Conservation (phyloP, 53 echinoderm and acorn worm species). For the Echinarachnius parma region DNA sequence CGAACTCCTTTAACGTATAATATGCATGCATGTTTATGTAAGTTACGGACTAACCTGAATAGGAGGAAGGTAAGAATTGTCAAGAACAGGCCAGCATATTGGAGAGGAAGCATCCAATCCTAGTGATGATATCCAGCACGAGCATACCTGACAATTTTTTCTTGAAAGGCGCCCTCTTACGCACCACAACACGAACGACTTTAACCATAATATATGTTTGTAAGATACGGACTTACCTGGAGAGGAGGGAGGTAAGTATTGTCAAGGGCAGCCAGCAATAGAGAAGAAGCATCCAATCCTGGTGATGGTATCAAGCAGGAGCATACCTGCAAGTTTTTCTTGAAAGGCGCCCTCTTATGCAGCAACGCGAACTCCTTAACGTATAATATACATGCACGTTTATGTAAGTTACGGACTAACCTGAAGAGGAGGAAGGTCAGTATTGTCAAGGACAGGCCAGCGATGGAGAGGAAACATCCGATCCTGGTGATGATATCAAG, state of each 20-base stretch:
- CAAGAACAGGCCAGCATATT: slow-evolving; percentile 33
- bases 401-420: slow-evolving; percentile 24
- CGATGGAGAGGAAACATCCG: slow-evolving; percentile 41
- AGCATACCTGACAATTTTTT: too few species aligned
- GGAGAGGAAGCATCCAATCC: slow-evolving; percentile 43
- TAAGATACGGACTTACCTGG: slow-evolving; percentile 38
- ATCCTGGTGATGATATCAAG: slow-evolving; percentile 40
- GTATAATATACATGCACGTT: too few species aligned
- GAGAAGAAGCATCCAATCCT: slow-evolving; percentile 46
- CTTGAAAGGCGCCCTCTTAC: too few species aligned
- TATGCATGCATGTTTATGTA: too few species aligned
- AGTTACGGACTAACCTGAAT: slow-evolving; percentile 41
- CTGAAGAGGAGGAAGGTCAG: slow-evolving; percentile 41
- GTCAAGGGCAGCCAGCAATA: slow-evolving; percentile 36
- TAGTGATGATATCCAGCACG: slow-evolving; percentile 30
- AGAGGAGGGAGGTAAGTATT: slow-evolving; percentile 29
- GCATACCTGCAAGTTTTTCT: too few species aligned
- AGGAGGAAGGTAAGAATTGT: slow-evolving; percentile 35
- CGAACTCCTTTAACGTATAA: too few species aligned
- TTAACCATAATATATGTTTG: too few species aligned
- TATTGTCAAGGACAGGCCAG: slow-evolving; percentile 36
- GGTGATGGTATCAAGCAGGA: too few species aligned
- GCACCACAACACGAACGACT: too few species aligned
- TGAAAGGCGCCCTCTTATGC: too few species aligned
- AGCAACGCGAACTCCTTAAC: too few species aligned